These are phyloP conservation scores for Aspidiotus rigidus DNA, from an alignment of 2,888 invertebrate genomes.

Conservation along the genomic window DNA sequence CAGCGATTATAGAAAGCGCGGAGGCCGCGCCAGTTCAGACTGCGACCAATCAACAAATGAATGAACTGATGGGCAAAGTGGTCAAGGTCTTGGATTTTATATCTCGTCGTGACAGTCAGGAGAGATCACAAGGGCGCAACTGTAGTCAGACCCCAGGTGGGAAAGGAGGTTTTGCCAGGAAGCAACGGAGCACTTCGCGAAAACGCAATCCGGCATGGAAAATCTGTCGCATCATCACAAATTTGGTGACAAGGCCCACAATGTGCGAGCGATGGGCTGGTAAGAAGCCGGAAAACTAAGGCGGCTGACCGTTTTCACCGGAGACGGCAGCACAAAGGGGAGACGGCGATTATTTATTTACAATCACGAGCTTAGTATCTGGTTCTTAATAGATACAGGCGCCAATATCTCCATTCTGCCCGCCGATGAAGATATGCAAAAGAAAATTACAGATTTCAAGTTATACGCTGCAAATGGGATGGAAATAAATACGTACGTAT, in stretches of 20 bases:
- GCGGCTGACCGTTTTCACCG: neutral
- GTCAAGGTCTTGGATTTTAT: neutral
- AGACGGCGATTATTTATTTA: conserved; percentile 6
- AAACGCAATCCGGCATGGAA: conserved; percentile 1
- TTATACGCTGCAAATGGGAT: too few relatives aligned
- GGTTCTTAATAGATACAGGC: too few relatives aligned
- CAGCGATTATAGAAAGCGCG: neutral
- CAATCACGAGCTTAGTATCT: too few relatives aligned
- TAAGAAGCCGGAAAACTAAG: too few relatives aligned
- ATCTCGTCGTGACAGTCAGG: neutral
- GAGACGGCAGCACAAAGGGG: neutral
- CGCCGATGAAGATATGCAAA: too few relatives aligned
- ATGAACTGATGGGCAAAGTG: neutral
- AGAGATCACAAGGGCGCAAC: neutral
- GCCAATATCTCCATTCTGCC: too few relatives aligned
- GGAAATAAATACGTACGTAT: too few relatives aligned
- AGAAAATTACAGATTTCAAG: too few relatives aligned
- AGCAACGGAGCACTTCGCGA: neutral
- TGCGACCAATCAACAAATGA: neutral
- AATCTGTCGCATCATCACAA: neutral
- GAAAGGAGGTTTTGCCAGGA: too few relatives aligned
- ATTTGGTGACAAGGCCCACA: conserved; percentile 5
- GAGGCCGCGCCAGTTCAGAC: neutral
- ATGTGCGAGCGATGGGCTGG: neutral
- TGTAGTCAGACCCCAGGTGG: neutral